Evolutionary conservation across 2,888 invertebrate genomes (phyloP), one percentile per base, ranked within the genome.

Genomic region (Zhengitettix transpicula): DNA sequence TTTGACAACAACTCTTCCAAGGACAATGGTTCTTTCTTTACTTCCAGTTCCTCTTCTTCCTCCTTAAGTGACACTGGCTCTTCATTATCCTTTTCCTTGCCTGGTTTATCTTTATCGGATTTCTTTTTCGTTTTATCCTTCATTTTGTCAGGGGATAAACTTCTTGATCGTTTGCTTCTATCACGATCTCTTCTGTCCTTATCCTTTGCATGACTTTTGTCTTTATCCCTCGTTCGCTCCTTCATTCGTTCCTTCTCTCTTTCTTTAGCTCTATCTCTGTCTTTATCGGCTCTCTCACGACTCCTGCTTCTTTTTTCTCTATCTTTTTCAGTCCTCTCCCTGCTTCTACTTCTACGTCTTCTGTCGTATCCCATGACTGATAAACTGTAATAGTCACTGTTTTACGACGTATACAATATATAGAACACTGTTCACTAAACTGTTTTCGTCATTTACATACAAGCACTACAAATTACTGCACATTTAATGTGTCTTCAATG

Each of bases 1-100:
- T 95, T 96, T 0, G 92, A 88, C 56, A 99, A 75, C 52, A 99
- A 73, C 71, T 99, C 97, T 72, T 99, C 99, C 60, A 99, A 75
- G 9, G 98, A 98, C 15, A 98, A 75, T 0, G 99, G 99, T 70
- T 97, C 96, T 57, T 80, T 82, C 67, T 84, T 84, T 0, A 65
- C 68, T 10, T 75, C 73, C 17, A 75, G 75, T 12, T 78, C 77
- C 9, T 76, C 75, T 58, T 59, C 61, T 52, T 66, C 66, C 58
- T 67, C 63, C 59, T 64, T 64, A 17, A 28, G 54, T 28, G 28
- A 66, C 51, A 69, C 66, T n/a, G 71, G 69, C 58, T 77, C 75
- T 1, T 76, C 76, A 15, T 61, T 52, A 14, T 61, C 56, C 16
- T 58, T 58, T 28, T 28, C 28, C 28, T 28, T 28, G 28, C 28